Base-by-base conservation (phyloP, 2,113 vertebrate species). In the Paratilapia polleni region DNA sequence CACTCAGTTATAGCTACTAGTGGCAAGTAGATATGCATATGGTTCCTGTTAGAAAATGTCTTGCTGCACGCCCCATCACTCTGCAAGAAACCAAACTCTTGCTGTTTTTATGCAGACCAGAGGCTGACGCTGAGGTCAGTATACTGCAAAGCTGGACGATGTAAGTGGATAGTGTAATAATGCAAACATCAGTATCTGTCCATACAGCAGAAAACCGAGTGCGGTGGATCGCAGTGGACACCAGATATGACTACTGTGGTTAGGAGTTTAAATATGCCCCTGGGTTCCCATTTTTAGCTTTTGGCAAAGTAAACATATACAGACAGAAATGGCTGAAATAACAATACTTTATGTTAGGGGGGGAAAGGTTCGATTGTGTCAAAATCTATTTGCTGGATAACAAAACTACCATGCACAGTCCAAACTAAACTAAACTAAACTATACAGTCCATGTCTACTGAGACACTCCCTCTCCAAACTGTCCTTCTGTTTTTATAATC, bases 191-290 rank as follows among this genome's bases (percentile, higher is more conserved):
- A 22, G 36, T 83, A 83, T 90, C 81, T 76, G 58, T 83, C 56
- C 54, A 38, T 52, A 60, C 64, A 76, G 84, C 61, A 77, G n/a
- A 84, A 90, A 84, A 88, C 38, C 88, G 83, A 81, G 63, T 89
- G 92, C 75, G 47, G 84, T 22, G 85, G 77, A 88, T 78, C 83
- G 38, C 86, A 89, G 84, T 5, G n/a, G 82, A 92, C 91, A 92
- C 87, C 83, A 91, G 91, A 93, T 92, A 85, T 70, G 84, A 86
- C 90, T 68, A 82, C 88, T 90, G 89, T 91, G 93, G 94, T 92
- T 56, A 62, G 87, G 89, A 81, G 62, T 88, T 93, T 89, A 85
- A 91, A 93, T 83, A 83, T 87, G 76, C 81, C 80, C 61, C 78
- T 74, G 86, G 66, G 28, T 73, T 89, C 80, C 85, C 76, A 78